Evolutionary conservation across 2,113 vertebrate species (phyloP).

Genomic region (Chionis minor): DNA sequence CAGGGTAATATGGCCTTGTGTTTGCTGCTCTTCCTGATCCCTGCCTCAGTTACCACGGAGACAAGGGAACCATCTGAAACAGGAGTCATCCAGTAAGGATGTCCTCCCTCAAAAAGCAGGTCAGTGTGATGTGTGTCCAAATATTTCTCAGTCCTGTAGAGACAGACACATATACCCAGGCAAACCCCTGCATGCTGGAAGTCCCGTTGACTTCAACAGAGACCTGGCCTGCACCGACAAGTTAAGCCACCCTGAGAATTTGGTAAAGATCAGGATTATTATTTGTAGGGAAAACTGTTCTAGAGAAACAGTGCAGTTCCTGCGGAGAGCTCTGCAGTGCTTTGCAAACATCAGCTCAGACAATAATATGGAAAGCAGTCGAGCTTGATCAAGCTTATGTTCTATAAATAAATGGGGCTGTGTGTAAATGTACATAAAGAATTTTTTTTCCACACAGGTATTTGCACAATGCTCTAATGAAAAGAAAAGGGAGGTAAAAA

Average conservation of each 20-base stretch:
- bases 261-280: background rate
- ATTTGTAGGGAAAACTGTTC: background rate
- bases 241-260: background rate
- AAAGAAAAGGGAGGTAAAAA: background rate
- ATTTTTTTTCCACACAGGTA: background rate
- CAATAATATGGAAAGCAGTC: fast-evolving
- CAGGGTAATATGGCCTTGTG: fast-evolving
- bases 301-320: background rate
- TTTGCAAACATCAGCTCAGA: background rate
- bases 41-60: background rate
- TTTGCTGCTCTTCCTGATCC: background rate
- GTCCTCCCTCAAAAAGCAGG: background rate
- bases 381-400: background rate
- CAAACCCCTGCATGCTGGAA: background rate
- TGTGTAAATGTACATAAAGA: background rate
- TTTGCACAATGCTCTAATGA: background rate
- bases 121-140: background rate
- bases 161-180: no score
- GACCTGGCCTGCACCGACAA: background rate
- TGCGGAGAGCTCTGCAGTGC: background rate
- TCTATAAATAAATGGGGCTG: fast-evolving
- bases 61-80: background rate
- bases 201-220: background rate
- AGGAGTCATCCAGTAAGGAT: background rate
- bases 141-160: fast-evolving